Evolutionary conservation across 2,888 invertebrate species (phyloP).

Genomic region (Cynaeus angustus): DNA sequence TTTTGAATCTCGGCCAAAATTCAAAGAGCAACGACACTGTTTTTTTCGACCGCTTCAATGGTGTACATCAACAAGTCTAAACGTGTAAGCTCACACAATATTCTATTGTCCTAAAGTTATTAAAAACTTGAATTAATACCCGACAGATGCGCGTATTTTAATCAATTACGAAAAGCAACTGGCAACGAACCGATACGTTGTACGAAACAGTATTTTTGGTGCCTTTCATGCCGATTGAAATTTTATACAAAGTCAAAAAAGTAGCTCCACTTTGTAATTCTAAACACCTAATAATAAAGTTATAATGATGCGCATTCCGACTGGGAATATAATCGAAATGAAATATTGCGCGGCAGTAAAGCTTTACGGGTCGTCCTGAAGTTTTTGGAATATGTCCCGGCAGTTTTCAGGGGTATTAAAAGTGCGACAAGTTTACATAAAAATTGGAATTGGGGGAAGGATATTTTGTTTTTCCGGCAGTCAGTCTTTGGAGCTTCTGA

Average conservation of each 20-base stretch:
- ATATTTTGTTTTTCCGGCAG: no score
- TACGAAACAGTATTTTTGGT: neutral
- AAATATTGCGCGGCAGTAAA: neutral
- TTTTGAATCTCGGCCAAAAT: slow-evolving; percentile 41
- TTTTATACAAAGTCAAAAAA: neutral
- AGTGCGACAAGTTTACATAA: neutral
- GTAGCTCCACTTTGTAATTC: slow-evolving; percentile 6
- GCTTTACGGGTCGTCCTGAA: no score
- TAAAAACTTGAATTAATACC: no score
- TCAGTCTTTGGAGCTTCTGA: no score
- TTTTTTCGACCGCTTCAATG: slow-evolving; percentile 12
- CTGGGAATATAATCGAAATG: neutral
- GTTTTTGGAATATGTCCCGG: no score
- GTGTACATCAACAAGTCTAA: slow-evolving; percentile 1
- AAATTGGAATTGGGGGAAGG: no score
- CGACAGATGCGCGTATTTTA: no score
- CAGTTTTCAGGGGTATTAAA: neutral
- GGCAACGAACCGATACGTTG: slow-evolving; percentile 9
- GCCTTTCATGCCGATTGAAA: neutral
- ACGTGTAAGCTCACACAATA: no score
- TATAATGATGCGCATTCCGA: neutral
- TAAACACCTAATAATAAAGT: slow-evolving; percentile 6
- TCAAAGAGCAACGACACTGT: slow-evolving; percentile 43
- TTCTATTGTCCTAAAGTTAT: neutral
- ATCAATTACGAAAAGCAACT: slow-evolving; percentile 2